Evolutionary conservation across 2,888 invertebrate species (phyloP), one percentile per base, ranked within the genome.

Genomic region (Callimorpha dominula): DNA sequence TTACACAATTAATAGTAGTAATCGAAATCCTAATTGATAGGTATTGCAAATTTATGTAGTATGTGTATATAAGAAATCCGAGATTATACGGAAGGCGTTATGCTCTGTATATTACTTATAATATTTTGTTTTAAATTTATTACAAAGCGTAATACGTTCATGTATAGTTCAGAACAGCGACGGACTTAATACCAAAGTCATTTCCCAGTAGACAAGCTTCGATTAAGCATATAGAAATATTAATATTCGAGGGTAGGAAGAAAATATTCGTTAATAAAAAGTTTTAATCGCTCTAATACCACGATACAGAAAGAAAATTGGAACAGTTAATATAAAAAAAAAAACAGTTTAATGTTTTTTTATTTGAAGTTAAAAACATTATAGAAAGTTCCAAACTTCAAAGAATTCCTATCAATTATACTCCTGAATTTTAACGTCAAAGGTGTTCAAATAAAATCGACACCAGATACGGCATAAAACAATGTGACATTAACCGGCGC

Each of bases 1-100:
- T 76, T 75, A 81, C 69, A 20, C 74, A 66, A 81, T 81, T 79
- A 81, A 81, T 78, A 74, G 60, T 68, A 72, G 73, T 76, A 79
- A 76, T 72, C 77, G 74, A 85, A 78, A 76, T 62, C 70, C 77
- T 75, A 80, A 86, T 85, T 82, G 79, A 80, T 81, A n/a, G n/a
- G n/a, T n/a, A 74, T 77, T 72, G 72, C 80, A 67, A 64, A 76
- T 80, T 81, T 81, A 80, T 79, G 71, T n/a, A n/a, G n/a, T n/a
- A n/a, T n/a, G n/a, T n/a, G n/a, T n/a, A n/a, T n/a, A n/a, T n/a
- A n/a, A n/a, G 76, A 71, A 68, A 70, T 60, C 8, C 12, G n/a
- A 42, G 71, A 67, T 75, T 80, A 75, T 67, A 74, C 15, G 70
- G 70, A 11, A 52, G 40, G 57, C 54, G n/a, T 70, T 31, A 67